phyloP scores from a whole-genome alignment of 2,888 invertebrate genomes.

The Branchipolynoe longqiensis region DNA sequence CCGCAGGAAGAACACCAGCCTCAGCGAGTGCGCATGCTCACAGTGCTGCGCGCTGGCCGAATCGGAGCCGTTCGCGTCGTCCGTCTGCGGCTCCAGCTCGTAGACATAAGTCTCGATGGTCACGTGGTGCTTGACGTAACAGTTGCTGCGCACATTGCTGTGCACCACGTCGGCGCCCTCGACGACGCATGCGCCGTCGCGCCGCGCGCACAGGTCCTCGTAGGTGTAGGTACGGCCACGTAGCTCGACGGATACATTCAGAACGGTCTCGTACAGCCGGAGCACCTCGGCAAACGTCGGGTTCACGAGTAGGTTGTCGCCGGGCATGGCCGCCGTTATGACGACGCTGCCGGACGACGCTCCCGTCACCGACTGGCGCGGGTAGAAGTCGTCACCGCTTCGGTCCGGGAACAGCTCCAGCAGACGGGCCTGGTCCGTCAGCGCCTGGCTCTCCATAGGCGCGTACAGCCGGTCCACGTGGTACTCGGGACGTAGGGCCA shows the following conservation, averaged over 20 bases:
- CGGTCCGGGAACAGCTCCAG: slow-evolving; percentile 12
- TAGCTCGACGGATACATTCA: neutral
- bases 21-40: slow-evolving; percentile 22
- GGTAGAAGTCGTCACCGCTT: slow-evolving; percentile 41
- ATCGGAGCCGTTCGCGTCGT: neutral
- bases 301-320: slow-evolving; percentile 36
- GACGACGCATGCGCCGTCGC: slow-evolving; percentile 65
- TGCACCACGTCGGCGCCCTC: slow-evolving; percentile 59
- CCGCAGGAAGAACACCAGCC: slow-evolving; percentile 60
- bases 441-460: slow-evolving; percentile 52
- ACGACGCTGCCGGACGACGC: slow-evolving; percentile 59
- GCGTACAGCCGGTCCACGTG: slow-evolving; percentile 50
- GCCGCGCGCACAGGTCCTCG: slow-evolving; percentile 66
- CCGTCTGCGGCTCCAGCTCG: slow-evolving; percentile 16
- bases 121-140: slow-evolving; percentile 36
- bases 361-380: slow-evolving; percentile 58
- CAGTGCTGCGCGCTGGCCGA: slow-evolving; percentile 44
- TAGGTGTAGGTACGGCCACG: neutral
- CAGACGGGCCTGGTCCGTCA: slow-evolving; percentile 25
- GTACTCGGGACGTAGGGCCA: slow-evolving; percentile 28
- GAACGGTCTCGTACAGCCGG: slow-evolving; percentile 7
- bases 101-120: slow-evolving; percentile 44
- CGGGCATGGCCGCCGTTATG: neutral
- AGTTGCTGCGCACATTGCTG: neutral
- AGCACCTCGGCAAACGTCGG: slow-evolving; percentile 17